Conservation (phyloP, 2,888 invertebrate genomes). For the Endotricha flammealis region DNA sequence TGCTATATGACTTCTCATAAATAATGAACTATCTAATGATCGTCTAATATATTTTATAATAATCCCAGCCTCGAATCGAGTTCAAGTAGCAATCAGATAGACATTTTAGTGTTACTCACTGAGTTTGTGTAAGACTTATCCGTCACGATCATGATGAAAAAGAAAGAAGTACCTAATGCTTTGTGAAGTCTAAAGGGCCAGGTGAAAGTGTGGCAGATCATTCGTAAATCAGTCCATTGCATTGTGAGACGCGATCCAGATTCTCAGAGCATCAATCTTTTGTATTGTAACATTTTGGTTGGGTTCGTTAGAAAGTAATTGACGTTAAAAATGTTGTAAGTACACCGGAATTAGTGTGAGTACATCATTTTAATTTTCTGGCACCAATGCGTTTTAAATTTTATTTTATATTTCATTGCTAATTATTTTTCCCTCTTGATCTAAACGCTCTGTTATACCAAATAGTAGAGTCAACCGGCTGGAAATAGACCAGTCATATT, state of each 20-base stretch:
- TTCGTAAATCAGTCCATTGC: constrained; percentile 51
- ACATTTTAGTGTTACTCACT: constrained; percentile 7
- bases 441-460: too few relatives aligned
- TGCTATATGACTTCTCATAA: too few relatives aligned
- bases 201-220: constrained; percentile 64
- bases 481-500: too few relatives aligned
- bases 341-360: too few relatives aligned
- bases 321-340: too few relatives aligned
- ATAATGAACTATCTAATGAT: too few relatives aligned
- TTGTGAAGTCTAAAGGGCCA: constrained; percentile 50
- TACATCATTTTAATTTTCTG: too few relatives aligned
- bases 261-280: constrained; percentile 53
- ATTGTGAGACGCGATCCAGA: constrained; percentile 51
- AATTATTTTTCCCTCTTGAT: too few relatives aligned
- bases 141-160: constrained; percentile 11
- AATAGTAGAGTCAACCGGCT: too few relatives aligned
- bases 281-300: constrained; percentile 39
- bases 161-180: constrained; percentile 26
- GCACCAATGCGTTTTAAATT: too few relatives aligned
- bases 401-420: too few relatives aligned
- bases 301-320: constrained; percentile 44
- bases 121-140: constrained; percentile 6
- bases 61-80: constrained; percentile 2
- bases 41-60: too few relatives aligned
- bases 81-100: constrained; percentile 10